Evolutionary conservation across 2,113 vertebrate species (phyloP).

Genomic region (Leucoraja erinaceus): DNA sequence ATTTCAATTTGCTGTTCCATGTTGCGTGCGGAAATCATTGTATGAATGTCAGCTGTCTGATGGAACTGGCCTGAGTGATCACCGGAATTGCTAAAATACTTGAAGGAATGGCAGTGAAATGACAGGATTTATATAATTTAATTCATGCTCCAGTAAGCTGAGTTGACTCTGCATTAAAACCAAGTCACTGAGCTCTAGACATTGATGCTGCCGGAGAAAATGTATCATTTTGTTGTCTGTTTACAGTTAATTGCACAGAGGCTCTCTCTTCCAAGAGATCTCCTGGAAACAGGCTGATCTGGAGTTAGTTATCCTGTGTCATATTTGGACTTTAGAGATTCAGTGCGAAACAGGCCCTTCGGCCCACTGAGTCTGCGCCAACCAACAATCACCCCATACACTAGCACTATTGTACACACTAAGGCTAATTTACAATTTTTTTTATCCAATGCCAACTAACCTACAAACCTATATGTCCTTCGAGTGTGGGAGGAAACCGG

Average conservation of each 20-base stretch:
- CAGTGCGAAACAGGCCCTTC: no score
- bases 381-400: no score
- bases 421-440: no score
- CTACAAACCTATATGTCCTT: no score
- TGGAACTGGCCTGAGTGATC: neutral
- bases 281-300: neutral
- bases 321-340: no score
- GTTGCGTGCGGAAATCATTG: neutral
- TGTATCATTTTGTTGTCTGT: neutral
- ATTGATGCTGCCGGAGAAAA: neutral
- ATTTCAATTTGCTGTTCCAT: no score
- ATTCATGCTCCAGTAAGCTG: neutral
- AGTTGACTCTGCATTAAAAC: neutral
- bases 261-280: neutral
- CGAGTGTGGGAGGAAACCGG: no score
- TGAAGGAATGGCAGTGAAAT: neutral
- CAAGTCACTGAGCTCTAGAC: neutral
- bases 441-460: no score
- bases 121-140: neutral
- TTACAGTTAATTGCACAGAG: neutral
- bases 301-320: neutral
- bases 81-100: neutral
- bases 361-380: no score
- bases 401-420: no score
- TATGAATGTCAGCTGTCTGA: neutral